A percentile compares a stretch with the other conserved stretches of the same genome.
Conservation (phyloP, 35 echinoderm and acorn worm species). For the Heliocidaris erythrogramma region DNA sequence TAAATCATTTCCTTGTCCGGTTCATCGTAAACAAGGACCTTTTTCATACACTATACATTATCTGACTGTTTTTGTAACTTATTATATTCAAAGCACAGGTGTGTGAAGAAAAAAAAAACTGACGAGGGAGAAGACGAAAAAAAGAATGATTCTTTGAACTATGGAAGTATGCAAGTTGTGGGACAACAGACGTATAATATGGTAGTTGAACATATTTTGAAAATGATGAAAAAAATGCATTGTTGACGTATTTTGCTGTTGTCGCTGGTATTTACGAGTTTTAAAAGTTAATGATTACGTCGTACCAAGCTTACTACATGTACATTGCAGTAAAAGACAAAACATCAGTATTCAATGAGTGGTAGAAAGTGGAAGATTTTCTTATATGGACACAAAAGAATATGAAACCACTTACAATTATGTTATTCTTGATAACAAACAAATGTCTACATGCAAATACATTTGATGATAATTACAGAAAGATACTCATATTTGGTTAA, state of each 20-base stretch:
- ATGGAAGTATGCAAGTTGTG: conserved; percentile 39
- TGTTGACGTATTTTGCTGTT: conserved; percentile 60
- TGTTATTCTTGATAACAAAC: neutral
- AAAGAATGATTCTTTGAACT: conserved; percentile 36
- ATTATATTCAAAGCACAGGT: conserved; percentile 37
- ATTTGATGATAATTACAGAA: neutral
- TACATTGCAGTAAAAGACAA: neutral
- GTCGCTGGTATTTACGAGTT: conserved; percentile 57
- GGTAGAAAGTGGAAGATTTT: neutral
- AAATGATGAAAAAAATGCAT: conserved; percentile 46
- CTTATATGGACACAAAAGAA: neutral
- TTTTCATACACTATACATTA: conserved; percentile 22
- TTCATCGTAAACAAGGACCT: neutral
- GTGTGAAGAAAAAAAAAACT: conserved; percentile 16
- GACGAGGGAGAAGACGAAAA: neutral
- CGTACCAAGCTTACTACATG: conserved; percentile 20
- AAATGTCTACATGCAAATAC: neutral
- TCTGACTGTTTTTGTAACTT: conserved; percentile 28
- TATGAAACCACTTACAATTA: neutral
- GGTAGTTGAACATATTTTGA: conserved; percentile 46
- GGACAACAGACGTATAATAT: conserved; percentile 60
- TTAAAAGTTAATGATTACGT: conserved; percentile 36
- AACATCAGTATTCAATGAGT: neutral
- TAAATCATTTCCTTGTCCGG: neutral
- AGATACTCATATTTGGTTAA: neutral